Conservation (phyloP, 1,140 invertebrate genomes). For the Platorchestia sp. region DNA sequence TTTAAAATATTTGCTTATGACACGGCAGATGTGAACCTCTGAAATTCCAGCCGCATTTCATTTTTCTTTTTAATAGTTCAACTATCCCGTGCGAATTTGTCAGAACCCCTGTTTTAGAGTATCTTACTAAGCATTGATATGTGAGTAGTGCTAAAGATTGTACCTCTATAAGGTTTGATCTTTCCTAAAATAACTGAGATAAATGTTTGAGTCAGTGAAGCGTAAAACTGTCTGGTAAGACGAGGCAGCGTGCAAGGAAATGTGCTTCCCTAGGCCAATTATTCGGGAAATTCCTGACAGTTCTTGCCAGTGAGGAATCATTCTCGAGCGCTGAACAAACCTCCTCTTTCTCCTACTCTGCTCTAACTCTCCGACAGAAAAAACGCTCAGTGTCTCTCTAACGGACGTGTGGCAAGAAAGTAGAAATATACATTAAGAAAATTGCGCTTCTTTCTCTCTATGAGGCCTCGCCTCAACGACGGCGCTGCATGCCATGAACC, state of each 20-base stretch:
- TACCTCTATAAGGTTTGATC: background rate
- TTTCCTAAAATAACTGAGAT: background rate
- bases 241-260: background rate
- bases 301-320: conserved; percentile 44
- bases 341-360: conserved; percentile 19
- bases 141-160: background rate
- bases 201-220: background rate
- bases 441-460: conserved; percentile 41
- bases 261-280: conserved; percentile 9
- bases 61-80: too few species aligned
- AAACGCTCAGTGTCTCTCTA: conserved; percentile 33
- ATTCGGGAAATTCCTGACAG: conserved; percentile 35
- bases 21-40: too few species aligned
- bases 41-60: too few species aligned
- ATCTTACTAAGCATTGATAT: too few species aligned
- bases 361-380: conserved; percentile 4
- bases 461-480: background rate
- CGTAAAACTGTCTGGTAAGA: background rate
- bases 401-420: conserved; percentile 50
- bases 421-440: conserved; percentile 52
- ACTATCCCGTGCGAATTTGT: too few species aligned
- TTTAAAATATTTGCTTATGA: too few species aligned
- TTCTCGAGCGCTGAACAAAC: conserved; percentile 42
- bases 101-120: too few species aligned
- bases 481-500: background rate